A percentile compares a stretch with the other conserved stretches of the same genome.
phyloP scores from a whole-genome alignment of 2,113 vertebrate species.

The Mesembrinibis cayennensis region DNA sequence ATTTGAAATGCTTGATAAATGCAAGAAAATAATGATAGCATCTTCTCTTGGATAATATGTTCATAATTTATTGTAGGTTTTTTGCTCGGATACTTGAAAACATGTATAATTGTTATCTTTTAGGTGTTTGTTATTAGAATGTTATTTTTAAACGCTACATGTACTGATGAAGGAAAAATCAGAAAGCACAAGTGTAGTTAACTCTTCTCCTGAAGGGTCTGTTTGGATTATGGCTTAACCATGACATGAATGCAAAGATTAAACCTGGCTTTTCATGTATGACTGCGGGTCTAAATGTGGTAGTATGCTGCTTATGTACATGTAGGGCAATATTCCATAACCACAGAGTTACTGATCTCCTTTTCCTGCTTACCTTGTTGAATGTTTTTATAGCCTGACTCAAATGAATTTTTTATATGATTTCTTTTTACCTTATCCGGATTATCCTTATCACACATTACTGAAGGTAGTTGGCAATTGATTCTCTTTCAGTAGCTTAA shows the following conservation, averaged over 20 bases:
- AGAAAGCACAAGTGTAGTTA: neutral
- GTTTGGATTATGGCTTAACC: neutral
- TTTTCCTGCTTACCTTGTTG: neutral
- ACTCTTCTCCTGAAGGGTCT: neutral
- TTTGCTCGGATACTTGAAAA: neutral
- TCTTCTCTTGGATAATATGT: neutral
- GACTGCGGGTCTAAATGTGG: neutral
- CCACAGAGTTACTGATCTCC: neutral
- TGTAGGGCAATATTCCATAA: neutral
- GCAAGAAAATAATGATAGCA: neutral
- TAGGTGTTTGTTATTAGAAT: neutral
- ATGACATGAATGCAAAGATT: neutral
- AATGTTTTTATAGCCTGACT: neutral
- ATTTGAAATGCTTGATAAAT: slow-evolving; percentile 11
- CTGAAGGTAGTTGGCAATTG: neutral
- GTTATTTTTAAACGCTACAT: neutral
- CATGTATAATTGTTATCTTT: neutral
- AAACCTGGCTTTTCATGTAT: neutral
- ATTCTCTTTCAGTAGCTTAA: neutral
- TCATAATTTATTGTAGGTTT: neutral
- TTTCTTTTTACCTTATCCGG: neutral
- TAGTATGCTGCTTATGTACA: neutral
- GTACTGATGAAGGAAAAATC: neutral
- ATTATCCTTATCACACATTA: neutral
- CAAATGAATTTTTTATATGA: neutral